Base-by-base conservation (phyloP, 2,888 invertebrate genomes). In the Apodemia hepburni region DNA sequence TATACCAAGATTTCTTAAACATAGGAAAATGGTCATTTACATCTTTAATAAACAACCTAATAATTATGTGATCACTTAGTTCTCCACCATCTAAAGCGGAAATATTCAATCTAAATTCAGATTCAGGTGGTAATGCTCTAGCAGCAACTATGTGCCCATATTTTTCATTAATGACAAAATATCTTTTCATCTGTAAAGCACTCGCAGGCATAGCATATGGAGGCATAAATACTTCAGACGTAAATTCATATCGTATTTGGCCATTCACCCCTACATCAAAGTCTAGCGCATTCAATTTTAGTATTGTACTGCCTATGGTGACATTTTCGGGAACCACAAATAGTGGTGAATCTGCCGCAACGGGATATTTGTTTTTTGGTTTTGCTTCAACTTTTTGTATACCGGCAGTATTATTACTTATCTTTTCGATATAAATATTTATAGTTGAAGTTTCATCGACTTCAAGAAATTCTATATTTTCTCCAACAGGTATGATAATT, bases 11-110 rank as follows among this genome's bases (percentile, higher is more conserved):
- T 70, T 96, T 96, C 70, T 95, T 94, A 69, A 97, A 97, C 68
- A 95, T 93, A 0, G 97, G 97, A 6, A 95, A 94, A 77, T 97
- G 97, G 72, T 97, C 95, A 79, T 97, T 97, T 0, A 97, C 93
- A 74, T 97, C 97, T 73, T 93, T 93, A 0, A 97, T 93, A 60
- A 93, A 93, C n/a, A 97, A 92, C 70, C 95, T 92, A 4, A 97
- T 81, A 7, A 94, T 93, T 1, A 96, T 92, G 61, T 92, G 92
- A 70, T 97, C 96, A 69, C 93, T 93, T 3, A 97, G 81, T 3
- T 95, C 95, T 5, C 95, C 97, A 0, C 94, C 93, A 78, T 98
- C 98, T 17, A 93, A 88, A 0, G 96, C 97, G 0, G 95, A 93
- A 5, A 97, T 91, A 72, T 96, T 95, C 4, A 98, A 81, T 64